A percentile compares a stretch with the other conserved stretches of the same genome.
Conservation (phyloP, 2,888 invertebrate species). For the Stenolophus ochropezus region DNA sequence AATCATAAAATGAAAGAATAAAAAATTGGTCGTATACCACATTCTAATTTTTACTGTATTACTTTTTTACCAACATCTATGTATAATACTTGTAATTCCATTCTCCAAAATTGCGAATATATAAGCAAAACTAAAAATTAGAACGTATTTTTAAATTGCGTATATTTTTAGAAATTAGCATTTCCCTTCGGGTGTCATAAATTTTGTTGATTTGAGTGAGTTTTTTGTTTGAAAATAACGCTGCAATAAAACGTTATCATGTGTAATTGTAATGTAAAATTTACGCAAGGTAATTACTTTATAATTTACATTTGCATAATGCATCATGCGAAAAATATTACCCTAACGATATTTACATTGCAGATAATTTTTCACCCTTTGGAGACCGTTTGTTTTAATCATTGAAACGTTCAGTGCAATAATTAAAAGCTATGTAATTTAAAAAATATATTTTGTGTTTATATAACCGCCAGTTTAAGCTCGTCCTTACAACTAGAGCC, state of each 20-base stretch:
- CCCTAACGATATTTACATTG: background rate
- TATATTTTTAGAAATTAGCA: background rate
- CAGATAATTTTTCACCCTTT: background rate
- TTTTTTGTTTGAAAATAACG: background rate
- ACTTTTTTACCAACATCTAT: too few relatives aligned
- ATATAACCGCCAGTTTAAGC: background rate
- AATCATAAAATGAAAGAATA: too few relatives aligned
- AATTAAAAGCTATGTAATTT: too few relatives aligned
- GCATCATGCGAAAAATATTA: constrained; percentile 1
- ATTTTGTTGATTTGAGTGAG: background rate
- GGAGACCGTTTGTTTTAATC: constrained; percentile 5
- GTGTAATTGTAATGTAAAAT: background rate
- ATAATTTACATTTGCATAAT: constrained; percentile 11
- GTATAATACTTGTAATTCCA: too few relatives aligned
- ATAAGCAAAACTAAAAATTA: too few relatives aligned
- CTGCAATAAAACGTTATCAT: background rate
- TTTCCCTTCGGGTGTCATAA: background rate
- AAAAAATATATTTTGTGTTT: too few relatives aligned
- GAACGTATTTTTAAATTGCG: background rate
- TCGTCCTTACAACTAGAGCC: background rate
- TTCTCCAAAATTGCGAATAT: too few relatives aligned
- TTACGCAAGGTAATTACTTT: background rate
- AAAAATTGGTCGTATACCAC: too few relatives aligned
- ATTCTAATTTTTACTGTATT: too few relatives aligned
- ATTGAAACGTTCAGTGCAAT: too few relatives aligned